phyloP scores from a whole-genome alignment of 2,113 vertebrate genomes.

The Chloroceryle aenea region DNA sequence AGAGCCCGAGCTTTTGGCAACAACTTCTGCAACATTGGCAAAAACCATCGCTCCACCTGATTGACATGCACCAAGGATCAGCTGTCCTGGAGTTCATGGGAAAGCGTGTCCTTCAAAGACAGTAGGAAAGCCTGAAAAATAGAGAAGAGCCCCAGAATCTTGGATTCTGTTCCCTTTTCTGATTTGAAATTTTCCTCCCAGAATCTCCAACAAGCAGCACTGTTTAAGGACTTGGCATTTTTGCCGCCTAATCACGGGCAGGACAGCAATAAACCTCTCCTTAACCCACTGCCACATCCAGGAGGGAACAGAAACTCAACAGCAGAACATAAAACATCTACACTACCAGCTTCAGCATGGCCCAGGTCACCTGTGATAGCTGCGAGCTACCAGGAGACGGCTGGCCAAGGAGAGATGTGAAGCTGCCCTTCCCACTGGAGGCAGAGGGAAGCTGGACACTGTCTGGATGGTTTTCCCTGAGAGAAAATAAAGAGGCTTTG shows the following conservation, averaged over 20 bases:
- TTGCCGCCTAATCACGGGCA: background rate
- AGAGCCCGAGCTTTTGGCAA: conserved; percentile 30
- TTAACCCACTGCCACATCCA: background rate
- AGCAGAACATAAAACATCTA: background rate
- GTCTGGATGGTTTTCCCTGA: background rate
- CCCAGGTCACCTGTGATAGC: background rate
- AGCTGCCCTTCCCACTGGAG: background rate
- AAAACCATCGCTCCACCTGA: background rate
- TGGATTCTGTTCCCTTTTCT: background rate
- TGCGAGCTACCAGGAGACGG: background rate
- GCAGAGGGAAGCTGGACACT: background rate
- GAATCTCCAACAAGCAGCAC: background rate
- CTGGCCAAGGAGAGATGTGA: background rate
- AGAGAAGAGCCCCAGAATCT: background rate
- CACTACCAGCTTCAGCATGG: fast-evolving
- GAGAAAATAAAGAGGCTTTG: background rate
- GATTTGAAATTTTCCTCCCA: background rate
- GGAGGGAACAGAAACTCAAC: background rate
- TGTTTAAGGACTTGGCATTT: background rate
- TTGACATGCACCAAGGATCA: conserved; percentile 6
- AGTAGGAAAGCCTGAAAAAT: background rate
- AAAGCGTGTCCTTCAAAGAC: background rate
- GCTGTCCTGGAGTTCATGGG: background rate
- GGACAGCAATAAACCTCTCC: background rate
- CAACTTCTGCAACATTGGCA: background rate